Conservation (phyloP, 2,888 invertebrate genomes). For the Biston stratarius region DNA sequence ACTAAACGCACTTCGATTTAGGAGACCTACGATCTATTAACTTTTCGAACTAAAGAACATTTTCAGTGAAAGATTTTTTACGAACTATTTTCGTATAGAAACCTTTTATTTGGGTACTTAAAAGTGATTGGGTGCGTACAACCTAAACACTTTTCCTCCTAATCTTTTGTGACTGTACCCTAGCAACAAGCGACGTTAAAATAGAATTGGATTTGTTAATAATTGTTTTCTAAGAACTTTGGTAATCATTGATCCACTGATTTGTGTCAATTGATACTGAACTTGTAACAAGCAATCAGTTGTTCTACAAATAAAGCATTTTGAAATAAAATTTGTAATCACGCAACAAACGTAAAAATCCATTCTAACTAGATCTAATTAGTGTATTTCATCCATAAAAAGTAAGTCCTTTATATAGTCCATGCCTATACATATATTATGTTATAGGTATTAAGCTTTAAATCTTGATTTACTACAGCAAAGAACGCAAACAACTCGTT, state of each 20-base stretch:
- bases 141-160: constrained; percentile 1
- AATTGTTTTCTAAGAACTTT: constrained; percentile 11
- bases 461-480: constrained; percentile 18
- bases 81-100: constrained; percentile 34
- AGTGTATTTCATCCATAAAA: constrained; percentile 1
- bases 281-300: constrained; percentile 15
- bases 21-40: too few relatives aligned
- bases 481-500: constrained; percentile 29
- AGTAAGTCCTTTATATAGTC: not conserved
- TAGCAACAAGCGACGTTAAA: constrained; percentile 9
- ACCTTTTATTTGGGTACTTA: constrained; percentile 19
- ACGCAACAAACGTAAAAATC: not conserved
- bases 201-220: not conserved
- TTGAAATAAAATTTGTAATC: not conserved
- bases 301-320: not conserved
- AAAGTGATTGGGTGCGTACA: constrained; percentile 5
- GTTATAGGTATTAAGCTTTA: not conserved
- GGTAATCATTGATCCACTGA: not conserved
- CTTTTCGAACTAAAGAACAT: constrained; percentile 29
- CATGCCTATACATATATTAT: not conserved
- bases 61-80: constrained; percentile 29
- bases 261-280: not conserved
- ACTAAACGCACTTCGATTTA: too few relatives aligned
- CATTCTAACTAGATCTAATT: constrained; percentile 8
- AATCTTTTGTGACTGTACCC: constrained; percentile 14